Conservation (phyloP, 2,888 invertebrate species). For the Drosophila diplacantha region DNA sequence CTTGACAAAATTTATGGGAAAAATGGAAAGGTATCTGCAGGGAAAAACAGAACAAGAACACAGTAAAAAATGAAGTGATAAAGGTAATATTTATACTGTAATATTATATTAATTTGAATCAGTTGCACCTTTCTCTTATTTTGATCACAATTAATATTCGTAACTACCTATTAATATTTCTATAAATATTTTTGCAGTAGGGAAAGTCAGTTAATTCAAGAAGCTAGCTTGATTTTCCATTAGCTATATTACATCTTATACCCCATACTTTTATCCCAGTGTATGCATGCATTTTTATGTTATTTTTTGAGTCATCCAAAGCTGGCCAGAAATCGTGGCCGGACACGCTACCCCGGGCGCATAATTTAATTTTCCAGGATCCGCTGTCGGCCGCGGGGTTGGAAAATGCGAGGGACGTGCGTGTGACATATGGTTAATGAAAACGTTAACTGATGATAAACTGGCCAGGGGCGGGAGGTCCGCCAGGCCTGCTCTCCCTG, state of each 20-base stretch:
- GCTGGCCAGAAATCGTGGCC: conserved; percentile 42
- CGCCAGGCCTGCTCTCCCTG: conserved; percentile 11
- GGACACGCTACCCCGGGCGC: conserved; percentile 68
- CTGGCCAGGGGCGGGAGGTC: conserved; percentile 12
- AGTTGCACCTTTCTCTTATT: no score
- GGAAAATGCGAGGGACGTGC: conserved; percentile 52
- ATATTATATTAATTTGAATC: no score
- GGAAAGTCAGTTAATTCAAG: no score
- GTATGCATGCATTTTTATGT: conserved; percentile 56
- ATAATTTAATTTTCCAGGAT: conserved; percentile 69
- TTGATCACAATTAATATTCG: no score
- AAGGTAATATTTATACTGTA: no score
- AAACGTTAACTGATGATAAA: conserved; percentile 67
- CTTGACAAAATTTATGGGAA: conserved; percentile 40
- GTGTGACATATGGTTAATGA: conserved; percentile 73
- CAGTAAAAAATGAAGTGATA: neutral
- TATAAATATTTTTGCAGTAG: no score
- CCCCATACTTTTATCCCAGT: neutral
- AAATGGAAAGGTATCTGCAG: conserved; percentile 12
- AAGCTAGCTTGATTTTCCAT: no score
- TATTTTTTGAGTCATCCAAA: conserved; percentile 64
- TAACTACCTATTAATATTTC: no score
- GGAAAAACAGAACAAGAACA: neutral
- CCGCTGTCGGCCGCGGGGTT: conserved; percentile 37
- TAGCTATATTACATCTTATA: no score